phyloP scores from a whole-genome alignment of 2,888 invertebrate genomes.

The Drosophila nr. fundita region DNA sequence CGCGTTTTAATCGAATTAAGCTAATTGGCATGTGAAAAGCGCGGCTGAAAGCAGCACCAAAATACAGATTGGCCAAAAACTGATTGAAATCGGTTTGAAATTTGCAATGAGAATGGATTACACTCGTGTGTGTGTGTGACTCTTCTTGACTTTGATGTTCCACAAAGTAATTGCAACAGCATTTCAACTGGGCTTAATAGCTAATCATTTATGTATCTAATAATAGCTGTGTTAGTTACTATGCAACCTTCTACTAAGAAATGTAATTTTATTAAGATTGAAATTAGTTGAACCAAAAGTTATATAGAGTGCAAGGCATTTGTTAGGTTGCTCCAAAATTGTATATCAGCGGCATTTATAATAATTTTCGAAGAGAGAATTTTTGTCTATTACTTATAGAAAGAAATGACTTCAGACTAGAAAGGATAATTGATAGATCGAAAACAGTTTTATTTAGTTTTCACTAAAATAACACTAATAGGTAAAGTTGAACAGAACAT shows the following conservation, averaged over 20 bases:
- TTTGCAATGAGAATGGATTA: constrained; percentile 34
- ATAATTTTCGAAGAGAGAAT: too few species aligned
- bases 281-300: neutral
- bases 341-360: too few species aligned
- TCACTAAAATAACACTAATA: neutral
- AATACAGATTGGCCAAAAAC: constrained; percentile 25
- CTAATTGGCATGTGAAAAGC: constrained; percentile 69
- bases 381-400: neutral
- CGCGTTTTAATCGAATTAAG: constrained; percentile 75
- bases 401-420: neutral
- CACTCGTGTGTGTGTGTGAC: neutral
- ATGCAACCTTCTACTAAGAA: neutral
- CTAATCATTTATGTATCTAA: neutral
- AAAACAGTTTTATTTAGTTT: neutral
- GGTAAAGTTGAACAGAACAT: neutral
- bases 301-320: too few species aligned
- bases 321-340: too few species aligned
- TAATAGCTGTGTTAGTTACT: neutral
- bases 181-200: neutral
- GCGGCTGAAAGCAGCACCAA: constrained; percentile 13
- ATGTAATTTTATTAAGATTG: neutral
- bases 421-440: neutral
- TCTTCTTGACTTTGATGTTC: constrained; percentile 27
- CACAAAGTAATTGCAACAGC: neutral
- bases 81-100: constrained; percentile 68